phyloP scores from a whole-genome alignment of 1,140 invertebrate species.

The Vanessa tameamea region DNA sequence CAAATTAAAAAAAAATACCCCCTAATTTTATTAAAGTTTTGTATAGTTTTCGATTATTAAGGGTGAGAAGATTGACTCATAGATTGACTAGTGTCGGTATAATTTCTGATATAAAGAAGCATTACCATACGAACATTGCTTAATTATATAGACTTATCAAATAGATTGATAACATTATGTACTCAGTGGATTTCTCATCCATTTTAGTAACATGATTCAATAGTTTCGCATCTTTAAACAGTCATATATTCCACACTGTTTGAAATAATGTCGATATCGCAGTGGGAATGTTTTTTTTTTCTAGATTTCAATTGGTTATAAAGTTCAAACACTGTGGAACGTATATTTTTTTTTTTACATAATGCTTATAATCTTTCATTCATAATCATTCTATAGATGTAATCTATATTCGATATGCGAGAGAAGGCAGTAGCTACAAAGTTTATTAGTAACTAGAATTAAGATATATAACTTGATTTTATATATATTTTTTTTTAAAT shows the following conservation, averaged over 20 bases:
- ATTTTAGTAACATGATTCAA: slow-evolving; percentile 9
- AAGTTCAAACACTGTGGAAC: slow-evolving; percentile 57
- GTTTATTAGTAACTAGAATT: too few relatives aligned
- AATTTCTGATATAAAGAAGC: not conserved
- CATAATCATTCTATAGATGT: not conserved
- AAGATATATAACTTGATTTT: too few relatives aligned
- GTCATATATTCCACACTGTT: slow-evolving; percentile 53
- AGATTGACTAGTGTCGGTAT: not conserved
- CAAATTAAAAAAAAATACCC: not conserved
- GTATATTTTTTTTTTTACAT: not conserved
- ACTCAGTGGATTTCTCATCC: not conserved
- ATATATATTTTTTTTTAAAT: too few relatives aligned
- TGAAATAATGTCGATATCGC: slow-evolving; percentile 50
- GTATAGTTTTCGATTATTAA: too few relatives aligned
- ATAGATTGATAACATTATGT: slow-evolving; percentile 2
- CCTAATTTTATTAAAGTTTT: not conserved
- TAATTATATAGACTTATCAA: not conserved
- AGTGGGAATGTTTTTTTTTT: slow-evolving; percentile 55
- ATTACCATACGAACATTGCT: slow-evolving; percentile 3
- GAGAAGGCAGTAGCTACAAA: too few relatives aligned
- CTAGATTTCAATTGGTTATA: slow-evolving; percentile 11
- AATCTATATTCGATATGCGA: too few relatives aligned
- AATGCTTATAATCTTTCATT: not conserved
- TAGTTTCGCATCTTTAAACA: slow-evolving; percentile 7
- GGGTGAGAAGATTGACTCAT: too few relatives aligned